Evolutionary conservation across 2,888 invertebrate genomes (phyloP).

Genomic region (Epiblema foenella): DNA sequence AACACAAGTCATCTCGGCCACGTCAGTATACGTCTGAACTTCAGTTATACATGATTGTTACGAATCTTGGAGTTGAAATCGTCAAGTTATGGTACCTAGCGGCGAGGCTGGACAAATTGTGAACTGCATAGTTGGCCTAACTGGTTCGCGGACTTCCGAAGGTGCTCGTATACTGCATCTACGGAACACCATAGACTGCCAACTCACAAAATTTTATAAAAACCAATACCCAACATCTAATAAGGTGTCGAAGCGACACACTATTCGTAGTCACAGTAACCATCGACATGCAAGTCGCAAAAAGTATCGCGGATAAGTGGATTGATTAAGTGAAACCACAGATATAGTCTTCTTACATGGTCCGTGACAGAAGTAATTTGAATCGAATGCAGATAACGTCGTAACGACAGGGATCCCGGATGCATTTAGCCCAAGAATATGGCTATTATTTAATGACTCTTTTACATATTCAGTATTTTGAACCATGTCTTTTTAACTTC

Average conservation of each 20-base stretch:
- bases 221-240: neutral
- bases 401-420: neutral
- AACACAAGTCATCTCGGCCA: neutral
- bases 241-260: neutral
- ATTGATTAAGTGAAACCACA: neutral
- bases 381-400: neutral
- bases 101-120: neutral
- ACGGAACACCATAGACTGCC: neutral
- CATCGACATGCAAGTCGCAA: too few relatives aligned
- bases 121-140: neutral
- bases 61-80: neutral
- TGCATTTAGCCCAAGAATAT: neutral
- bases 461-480: neutral
- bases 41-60: neutral
- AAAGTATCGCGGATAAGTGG: neutral
- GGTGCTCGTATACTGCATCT: constrained; percentile 1
- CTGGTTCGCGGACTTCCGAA: neutral
- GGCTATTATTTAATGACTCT: neutral
- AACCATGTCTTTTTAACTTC: neutral
- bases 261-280: neutral
- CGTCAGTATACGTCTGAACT: neutral
- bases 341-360: neutral
- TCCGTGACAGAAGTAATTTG: neutral
- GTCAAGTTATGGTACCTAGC: neutral
- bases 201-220: neutral